Conservation (phyloP, 1,140 invertebrate species). For the Proctacanthus coquilletti region DNA sequence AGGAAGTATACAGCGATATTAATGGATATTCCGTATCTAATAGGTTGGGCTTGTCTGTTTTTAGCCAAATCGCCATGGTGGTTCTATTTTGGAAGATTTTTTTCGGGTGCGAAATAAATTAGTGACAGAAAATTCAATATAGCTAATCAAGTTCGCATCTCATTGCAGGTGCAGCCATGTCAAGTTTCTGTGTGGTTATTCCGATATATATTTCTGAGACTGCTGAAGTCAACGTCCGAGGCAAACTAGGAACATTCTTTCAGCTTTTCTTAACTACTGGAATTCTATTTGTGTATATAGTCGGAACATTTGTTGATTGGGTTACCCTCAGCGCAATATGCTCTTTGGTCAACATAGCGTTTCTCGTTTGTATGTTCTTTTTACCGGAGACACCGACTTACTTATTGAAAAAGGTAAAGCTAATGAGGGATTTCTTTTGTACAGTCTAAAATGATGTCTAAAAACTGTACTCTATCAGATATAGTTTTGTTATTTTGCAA, state of each 20-base stretch:
- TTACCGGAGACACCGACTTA: conserved; percentile 74
- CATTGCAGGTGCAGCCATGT: conserved; percentile 35
- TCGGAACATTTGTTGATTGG: conserved; percentile 51
- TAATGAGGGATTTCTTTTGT: no score
- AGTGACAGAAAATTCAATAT: no score
- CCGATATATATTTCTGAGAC: conserved; percentile 82
- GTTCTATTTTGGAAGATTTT: conserved; percentile 54
- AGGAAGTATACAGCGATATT: conserved; percentile 54
- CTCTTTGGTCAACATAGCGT: conserved; percentile 45
- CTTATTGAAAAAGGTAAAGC: conserved; percentile 38
- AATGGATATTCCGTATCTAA: conserved; percentile 52
- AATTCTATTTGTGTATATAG: conserved; percentile 56
- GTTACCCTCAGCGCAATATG: conserved; percentile 47
- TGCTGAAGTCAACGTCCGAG: conserved; percentile 60
- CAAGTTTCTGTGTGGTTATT: conserved; percentile 62
- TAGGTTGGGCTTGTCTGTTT: conserved; percentile 61
- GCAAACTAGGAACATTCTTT: conserved; percentile 65
- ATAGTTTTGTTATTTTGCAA: no score
- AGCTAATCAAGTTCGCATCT: no score
- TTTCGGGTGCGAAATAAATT: no score
- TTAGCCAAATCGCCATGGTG: conserved; percentile 40
- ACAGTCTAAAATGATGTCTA: no score
- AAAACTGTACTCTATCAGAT: no score
- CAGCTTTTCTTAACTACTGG: conserved; percentile 71
- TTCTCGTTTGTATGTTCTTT: conserved; percentile 46